These are phyloP conservation scores for Turritopsis rubra DNA, from an alignment of 30 jellyfish, hydroid and myxozoan genomes.

Conservation along the genomic window DNA sequence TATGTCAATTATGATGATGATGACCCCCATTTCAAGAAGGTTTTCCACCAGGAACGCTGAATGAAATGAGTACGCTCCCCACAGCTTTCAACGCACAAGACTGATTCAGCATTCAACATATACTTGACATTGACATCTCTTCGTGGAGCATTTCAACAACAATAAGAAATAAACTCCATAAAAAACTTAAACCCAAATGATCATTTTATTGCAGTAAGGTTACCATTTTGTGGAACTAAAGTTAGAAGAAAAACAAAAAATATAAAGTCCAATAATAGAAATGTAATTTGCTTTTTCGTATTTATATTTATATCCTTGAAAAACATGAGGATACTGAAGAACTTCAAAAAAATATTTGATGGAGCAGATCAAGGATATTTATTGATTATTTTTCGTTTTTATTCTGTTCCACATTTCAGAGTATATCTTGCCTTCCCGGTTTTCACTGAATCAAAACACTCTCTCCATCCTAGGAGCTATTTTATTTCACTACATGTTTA, in stretches of 20 bases:
- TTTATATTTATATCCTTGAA: neutral
- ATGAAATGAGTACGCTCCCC: too few relatives aligned
- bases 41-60: too few relatives aligned
- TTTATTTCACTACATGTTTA: neutral
- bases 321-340: neutral
- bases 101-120: too few relatives aligned
- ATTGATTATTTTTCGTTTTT: neutral
- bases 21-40: too few relatives aligned
- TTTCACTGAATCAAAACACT: neutral
- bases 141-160: too few relatives aligned
- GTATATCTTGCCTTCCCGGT: neutral
- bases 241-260: neutral
- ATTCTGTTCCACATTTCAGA: neutral
- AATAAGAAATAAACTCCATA: too few relatives aligned
- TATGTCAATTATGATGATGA: too few relatives aligned
- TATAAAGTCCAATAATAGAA: neutral
- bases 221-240: neutral
- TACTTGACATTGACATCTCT: too few relatives aligned
- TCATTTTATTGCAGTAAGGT: neutral
- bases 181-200: neutral
- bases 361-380: neutral
- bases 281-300: neutral
- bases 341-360: too few relatives aligned
- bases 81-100: too few relatives aligned
- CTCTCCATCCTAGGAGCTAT: neutral